Conservation (phyloP, 2,797 vertebrate species). For the Fringilla coelebs region DNA sequence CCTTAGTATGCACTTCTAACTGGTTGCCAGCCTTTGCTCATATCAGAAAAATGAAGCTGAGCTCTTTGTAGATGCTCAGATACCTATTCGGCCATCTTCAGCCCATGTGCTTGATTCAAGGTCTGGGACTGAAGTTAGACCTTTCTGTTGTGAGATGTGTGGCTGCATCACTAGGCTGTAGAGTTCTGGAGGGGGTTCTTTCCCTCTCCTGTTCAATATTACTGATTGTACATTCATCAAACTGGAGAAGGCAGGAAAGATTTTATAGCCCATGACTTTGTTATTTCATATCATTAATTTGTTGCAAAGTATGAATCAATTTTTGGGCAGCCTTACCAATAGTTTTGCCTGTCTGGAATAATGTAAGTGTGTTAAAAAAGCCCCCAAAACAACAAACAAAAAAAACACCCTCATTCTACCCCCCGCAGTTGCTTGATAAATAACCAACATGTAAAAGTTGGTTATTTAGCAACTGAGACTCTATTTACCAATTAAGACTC, state of each 20-base stretch:
- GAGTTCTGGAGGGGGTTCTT: not conserved
- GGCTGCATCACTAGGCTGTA: not conserved
- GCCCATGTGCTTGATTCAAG: not conserved
- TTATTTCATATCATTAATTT: not conserved
- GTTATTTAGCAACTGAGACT: not conserved
- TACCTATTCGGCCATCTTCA: not conserved
- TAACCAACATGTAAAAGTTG: not conserved
- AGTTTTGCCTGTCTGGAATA: not conserved
- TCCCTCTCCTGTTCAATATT: not conserved
- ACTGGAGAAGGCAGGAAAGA: not conserved
- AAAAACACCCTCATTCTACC: rapidly evolving
- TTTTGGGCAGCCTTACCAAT: not conserved
- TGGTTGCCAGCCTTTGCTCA: not conserved
- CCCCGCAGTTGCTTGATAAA: not conserved
- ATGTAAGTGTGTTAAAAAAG: not conserved
- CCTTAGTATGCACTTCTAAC: not conserved
- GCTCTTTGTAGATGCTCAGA: not conserved
- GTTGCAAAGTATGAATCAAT: not conserved
- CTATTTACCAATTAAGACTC: not conserved
- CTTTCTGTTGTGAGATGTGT: not conserved
- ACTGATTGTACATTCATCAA: not conserved
- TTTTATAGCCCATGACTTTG: not conserved
- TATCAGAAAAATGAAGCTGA: not conserved
- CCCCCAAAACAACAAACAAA: not conserved
- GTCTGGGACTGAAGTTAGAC: not conserved